Percentiles rank a stretch among this genome's conserved stretches.
phyloP scores from a whole-genome alignment of 2,113 vertebrate genomes.

The Dendrocopos noguchii region DNA sequence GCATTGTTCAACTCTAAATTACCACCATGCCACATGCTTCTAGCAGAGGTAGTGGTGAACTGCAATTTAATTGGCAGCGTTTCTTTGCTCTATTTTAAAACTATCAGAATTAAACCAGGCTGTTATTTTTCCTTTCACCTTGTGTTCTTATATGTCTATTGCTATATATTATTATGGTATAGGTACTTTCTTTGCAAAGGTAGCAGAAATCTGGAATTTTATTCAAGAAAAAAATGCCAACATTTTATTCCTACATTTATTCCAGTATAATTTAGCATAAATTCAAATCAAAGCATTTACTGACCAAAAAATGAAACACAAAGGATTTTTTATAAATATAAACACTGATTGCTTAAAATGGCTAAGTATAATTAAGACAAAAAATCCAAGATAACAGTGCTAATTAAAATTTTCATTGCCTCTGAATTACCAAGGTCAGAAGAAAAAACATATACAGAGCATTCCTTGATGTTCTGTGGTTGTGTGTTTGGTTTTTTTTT shows the following conservation, averaged over 20 bases:
- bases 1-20: background rate
- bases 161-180: background rate
- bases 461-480: background rate
- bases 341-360: background rate
- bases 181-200: background rate
- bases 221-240: background rate
- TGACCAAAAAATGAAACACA: background rate
- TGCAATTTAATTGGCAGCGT: background rate
- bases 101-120: background rate
- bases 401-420: conserved; percentile 64
- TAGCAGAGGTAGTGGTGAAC: background rate
- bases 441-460: background rate
- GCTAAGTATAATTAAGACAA: background rate
- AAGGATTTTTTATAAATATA: background rate
- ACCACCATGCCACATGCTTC: background rate
- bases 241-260: background rate
- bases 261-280: background rate
- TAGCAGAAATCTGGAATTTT: background rate
- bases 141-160: background rate
- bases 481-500: background rate
- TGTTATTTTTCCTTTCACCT: background rate
- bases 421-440: conserved; percentile 33
- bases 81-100: background rate
- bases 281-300: background rate
- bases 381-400: background rate